A percentile compares a stretch with the other conserved stretches of the same genome.
Conservation (phyloP, 2,797 vertebrate species). For the Sebastes diploproa region DNA sequence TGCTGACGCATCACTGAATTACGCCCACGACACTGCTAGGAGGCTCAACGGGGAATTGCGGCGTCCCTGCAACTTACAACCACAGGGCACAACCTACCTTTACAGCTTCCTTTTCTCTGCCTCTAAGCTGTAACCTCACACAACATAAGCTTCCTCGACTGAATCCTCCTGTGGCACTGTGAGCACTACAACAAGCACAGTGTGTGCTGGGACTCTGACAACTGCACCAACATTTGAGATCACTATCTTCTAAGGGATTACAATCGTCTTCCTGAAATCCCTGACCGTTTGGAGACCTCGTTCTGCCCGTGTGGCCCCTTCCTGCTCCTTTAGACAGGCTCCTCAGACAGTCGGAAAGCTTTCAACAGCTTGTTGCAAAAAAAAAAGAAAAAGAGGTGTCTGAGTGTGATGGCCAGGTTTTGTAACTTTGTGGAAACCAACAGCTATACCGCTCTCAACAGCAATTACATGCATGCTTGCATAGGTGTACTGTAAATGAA, state of each 20-base stretch:
- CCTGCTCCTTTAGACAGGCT: not conserved
- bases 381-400: not conserved
- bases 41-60: not conserved
- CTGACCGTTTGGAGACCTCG: not conserved
- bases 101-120: not conserved
- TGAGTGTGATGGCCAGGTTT: not conserved
- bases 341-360: not conserved
- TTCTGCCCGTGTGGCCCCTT: not conserved
- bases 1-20: not conserved
- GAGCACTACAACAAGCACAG: slow-evolving; percentile 34
- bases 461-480: not conserved
- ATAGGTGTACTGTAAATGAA: not conserved
- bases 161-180: slow-evolving; percentile 21
- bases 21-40: not conserved
- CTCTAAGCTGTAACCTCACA: slow-evolving; percentile 19
- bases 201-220: slow-evolving; percentile 9
- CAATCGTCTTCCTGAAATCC: slow-evolving; percentile 24
- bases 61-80: not conserved
- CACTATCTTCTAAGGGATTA: slow-evolving; percentile 33
- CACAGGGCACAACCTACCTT: not conserved
- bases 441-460: not conserved
- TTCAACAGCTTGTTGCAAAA: not conserved
- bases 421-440: not conserved
- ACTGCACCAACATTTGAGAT: slow-evolving; percentile 29
- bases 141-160: slow-evolving; percentile 4